Conservation (phyloP, 1,140 invertebrate genomes). For the Monochamus saltuarius region DNA sequence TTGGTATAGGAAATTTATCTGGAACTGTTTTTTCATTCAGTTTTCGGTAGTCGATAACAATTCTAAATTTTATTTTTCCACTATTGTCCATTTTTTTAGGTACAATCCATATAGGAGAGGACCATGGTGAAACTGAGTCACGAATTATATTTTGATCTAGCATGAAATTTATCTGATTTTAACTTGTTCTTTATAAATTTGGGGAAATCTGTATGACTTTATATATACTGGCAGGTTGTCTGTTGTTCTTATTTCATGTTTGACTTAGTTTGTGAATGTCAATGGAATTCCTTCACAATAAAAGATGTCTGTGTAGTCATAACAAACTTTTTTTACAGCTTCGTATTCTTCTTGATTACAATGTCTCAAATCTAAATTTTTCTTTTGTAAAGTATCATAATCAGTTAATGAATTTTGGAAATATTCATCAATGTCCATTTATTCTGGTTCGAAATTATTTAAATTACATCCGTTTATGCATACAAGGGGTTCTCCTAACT, state of each 20-base stretch:
- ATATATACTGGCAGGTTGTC: slow-evolving; percentile 2
- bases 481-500: background rate
- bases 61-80: no score
- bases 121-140: no score
- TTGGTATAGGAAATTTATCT: no score
- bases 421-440: slow-evolving; percentile 11
- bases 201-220: slow-evolving; percentile 10
- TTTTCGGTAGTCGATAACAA: no score
- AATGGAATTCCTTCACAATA: slow-evolving; percentile 12
- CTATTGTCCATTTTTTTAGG: no score
- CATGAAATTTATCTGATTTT: background rate
- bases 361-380: slow-evolving; percentile 15
- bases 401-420: background rate
- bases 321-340: slow-evolving; percentile 12
- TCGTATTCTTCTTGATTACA: slow-evolving; percentile 22
- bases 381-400: slow-evolving; percentile 7
- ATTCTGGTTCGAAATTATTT: slow-evolving; percentile 11
- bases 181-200: slow-evolving; percentile 7
- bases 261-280: slow-evolving; percentile 20
- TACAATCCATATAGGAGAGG: no score
- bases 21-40: background rate
- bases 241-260: slow-evolving; percentile 20
- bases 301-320: slow-evolving; percentile 19
- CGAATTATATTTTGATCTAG: background rate
- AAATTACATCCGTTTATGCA: slow-evolving; percentile 7